These are phyloP conservation scores for Neodon shergylaensis DNA, from an alignment of 2,113 vertebrate species.

Conservation along the genomic window DNA sequence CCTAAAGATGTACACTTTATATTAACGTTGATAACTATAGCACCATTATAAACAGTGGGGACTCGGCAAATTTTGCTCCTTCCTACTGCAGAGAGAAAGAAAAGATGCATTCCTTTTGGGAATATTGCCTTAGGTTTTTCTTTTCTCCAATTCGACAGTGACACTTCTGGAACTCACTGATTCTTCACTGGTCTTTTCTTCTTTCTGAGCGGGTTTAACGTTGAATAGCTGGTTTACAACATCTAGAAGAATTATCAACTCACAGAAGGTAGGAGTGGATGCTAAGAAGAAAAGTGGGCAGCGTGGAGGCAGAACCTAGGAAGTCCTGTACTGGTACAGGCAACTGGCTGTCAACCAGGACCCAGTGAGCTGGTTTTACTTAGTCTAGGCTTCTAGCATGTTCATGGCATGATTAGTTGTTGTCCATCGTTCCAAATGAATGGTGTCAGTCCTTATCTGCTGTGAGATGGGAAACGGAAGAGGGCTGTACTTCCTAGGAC, in stretches of 20 bases:
- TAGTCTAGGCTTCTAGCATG: background rate
- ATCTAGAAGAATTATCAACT: background rate
- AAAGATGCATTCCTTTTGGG: background rate
- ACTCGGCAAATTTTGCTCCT: background rate
- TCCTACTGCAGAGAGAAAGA: background rate
- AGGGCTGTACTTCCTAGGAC: background rate
- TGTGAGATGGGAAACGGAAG: background rate
- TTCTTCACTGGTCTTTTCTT: background rate
- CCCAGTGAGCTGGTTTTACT: background rate
- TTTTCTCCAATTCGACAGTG: background rate
- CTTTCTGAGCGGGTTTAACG: background rate
- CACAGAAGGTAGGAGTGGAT: background rate
- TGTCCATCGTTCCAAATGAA: background rate
- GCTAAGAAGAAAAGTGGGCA: rapidly evolving
- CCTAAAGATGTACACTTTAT: background rate
- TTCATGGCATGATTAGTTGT: background rate
- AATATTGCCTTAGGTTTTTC: background rate
- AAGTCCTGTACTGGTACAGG: rapidly evolving
- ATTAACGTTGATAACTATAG: background rate
- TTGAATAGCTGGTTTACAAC: background rate
- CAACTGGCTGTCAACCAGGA: background rate
- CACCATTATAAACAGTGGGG: background rate
- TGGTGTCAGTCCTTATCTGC: background rate
- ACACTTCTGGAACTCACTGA: rapidly evolving
- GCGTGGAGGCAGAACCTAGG: too few species aligned